Evolutionary conservation across 2,888 invertebrate species (phyloP).

Genomic region (Rhodophaea formosa): DNA sequence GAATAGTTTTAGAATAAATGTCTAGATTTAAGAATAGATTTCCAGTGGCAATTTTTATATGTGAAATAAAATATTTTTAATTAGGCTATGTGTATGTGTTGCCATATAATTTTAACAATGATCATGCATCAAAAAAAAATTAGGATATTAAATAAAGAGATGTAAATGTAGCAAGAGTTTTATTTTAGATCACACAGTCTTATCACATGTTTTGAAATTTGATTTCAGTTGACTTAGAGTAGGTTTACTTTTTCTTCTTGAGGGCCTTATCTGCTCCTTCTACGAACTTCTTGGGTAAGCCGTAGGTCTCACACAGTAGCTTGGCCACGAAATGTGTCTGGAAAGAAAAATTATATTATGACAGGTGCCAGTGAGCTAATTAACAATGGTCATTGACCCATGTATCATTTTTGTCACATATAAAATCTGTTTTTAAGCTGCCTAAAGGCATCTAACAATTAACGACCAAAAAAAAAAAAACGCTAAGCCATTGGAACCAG

Average conservation of each 20-base stretch:
- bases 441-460: too few species aligned
- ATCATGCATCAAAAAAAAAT: not conserved
- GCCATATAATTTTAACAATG: constrained; percentile 5
- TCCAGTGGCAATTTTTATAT: not conserved
- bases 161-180: constrained; percentile 13
- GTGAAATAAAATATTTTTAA: not conserved
- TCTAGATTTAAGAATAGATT: not conserved
- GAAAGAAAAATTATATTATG: constrained; percentile 34
- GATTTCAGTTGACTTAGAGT: constrained; percentile 2
- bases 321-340: constrained; percentile 75
- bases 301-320: constrained; percentile 86
- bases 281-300: constrained; percentile 87
- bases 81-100: not conserved
- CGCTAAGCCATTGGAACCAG: too few species aligned
- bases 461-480: too few species aligned
- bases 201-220: constrained; percentile 16
- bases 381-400: too few species aligned
- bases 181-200: constrained; percentile 18
- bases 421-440: too few species aligned
- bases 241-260: constrained; percentile 81
- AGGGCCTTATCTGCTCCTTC: constrained; percentile 88
- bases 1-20: not conserved
- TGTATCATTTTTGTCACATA: too few species aligned
- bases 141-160: constrained; percentile 18
- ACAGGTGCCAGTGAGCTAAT: not conserved